Evolutionary conservation across 2,888 invertebrate genomes (phyloP).

Genomic region (Terebella lapidaria): DNA sequence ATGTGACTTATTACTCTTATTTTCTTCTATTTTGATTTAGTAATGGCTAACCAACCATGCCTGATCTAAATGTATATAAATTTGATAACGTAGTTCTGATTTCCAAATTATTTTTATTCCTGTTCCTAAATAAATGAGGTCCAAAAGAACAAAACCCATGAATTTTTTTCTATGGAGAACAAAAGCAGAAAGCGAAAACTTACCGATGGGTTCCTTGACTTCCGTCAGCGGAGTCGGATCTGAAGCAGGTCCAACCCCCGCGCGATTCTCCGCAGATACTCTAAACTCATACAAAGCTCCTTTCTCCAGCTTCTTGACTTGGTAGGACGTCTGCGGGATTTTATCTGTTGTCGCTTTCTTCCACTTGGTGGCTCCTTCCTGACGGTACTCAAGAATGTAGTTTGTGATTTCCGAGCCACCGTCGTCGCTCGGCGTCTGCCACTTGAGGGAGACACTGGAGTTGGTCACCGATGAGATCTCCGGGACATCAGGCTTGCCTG

Average conservation of each 20-base stretch:
- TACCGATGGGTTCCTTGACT: constrained; percentile 31
- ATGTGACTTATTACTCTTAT: no score
- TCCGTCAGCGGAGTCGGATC: constrained; percentile 67
- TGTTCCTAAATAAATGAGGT: no score
- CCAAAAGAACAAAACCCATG: no score
- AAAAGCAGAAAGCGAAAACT: no score
- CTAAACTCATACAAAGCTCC: constrained; percentile 68
- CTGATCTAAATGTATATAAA: no score
- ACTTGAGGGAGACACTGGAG: constrained; percentile 74
- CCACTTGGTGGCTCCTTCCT: constrained; percentile 23
- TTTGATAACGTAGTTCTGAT: no score
- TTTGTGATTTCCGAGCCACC: constrained; percentile 47
- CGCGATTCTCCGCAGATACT: constrained; percentile 60
- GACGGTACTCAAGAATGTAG: constrained; percentile 45
- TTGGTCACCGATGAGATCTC: constrained; percentile 66
- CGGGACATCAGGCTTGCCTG: constrained; percentile 24
- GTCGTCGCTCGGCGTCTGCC: constrained; percentile 45
- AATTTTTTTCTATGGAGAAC: no score
- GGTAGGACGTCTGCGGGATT: constrained; percentile 12
- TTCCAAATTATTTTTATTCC: no score
- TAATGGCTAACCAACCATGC: no score
- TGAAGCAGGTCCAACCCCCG: constrained; percentile 59
- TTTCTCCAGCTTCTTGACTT: constrained; percentile 17
- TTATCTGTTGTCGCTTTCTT: constrained; percentile 5
- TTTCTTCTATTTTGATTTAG: no score